Evolutionary conservation across 2,113 vertebrate genomes (phyloP), one percentile per base, ranked within the genome.

Genomic region (Otocyon megalotis): DNA sequence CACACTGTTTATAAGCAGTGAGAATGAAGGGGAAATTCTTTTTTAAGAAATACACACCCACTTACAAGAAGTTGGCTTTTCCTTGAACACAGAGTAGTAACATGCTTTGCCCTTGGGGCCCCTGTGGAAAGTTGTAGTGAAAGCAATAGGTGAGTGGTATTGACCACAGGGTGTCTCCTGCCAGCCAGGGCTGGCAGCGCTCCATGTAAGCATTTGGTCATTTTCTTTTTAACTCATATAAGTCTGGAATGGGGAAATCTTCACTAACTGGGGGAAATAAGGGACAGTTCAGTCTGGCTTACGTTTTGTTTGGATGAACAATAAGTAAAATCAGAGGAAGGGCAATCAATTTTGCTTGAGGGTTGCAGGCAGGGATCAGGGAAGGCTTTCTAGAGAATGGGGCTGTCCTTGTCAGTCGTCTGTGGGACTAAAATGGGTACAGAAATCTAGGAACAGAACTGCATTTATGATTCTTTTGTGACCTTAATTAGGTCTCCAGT

Each of bases 111-210:
- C 12, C 43, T 58, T 24, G 9, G 43, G 54, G 11, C 72, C 37
- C 14, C 32, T n/a, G n/a, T 0, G 16, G 20, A 43, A 11, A 28
- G 17, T 43, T n/a, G 3, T 17, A 35, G 53, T 14, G 54, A 58
- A 56, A 17, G 20, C 8, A 2, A 4, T 30, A 0, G 17, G 62
- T 15, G 13, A 17, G 35, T 0, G 1, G 8, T 17, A 1, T 3
- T 17, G 90, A 19, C 3, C 11, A 3, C 8, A 1, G 3, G 12
- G 24, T 1, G 15, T 50, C 32, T 48, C 13, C 30, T 0, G 3
- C 53, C 9, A 43, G 0, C 17, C 1, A 0, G 37, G 50, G 76
- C 30, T 13, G 62, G n/a, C 19, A 15, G 30, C 2, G 3, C 24
- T 30, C 37, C 5, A 15, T 35, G 35, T 43, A 43, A 76, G 19